Base-by-base conservation (phyloP, 2,113 vertebrate genomes). In the Centropus unirufus region DNA sequence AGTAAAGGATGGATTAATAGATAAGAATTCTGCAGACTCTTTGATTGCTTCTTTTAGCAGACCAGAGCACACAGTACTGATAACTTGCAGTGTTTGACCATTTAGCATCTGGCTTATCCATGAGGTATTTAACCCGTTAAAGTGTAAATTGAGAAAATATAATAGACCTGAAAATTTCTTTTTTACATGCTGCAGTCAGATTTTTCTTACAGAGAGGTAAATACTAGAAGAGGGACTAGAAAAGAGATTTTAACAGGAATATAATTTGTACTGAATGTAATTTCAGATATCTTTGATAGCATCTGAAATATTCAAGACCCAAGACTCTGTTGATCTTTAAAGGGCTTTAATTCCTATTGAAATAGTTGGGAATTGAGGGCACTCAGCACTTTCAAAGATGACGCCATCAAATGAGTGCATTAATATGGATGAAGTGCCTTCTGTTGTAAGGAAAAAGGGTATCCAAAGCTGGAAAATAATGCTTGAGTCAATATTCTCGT, bases 241-340 rank as follows among this genome's bases (percentile, higher is more conserved):
- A 83, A 62, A 58, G 39, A 55, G 12, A 16, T 67, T 92, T 91
- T 83, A 64, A 22, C 59, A 70, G 26, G 34, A 80, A 70, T 74
- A 14, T 42, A 66, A 66, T 74, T 89, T 32, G 6, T 83, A 52
- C 39, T 40, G 81, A 20, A 61, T 86, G 16, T 92, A 78, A 83
- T 90, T 88, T 92, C 68, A 77, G 54, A 3, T 80, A 21, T 64
- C 55, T 92, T 74, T 86, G 52, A 67, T 70, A 70, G 17, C n/a
- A 80, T 83, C 68, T 93, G 82, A 83, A 88, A 77, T 86, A 90
- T 72, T 81, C 29, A 87, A 57, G 57, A 89, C 54, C n/a, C 6
- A 51, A 39, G 52, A 59, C 24, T n/a, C 58, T 88, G 39, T 72
- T 93, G 76, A 47, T 86, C 52, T 90, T 87, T 75, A 73, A 95